Percentiles rank a stretch among this genome's conserved stretches.
Evolutionary conservation across 1,140 invertebrate genomes (phyloP).

Genomic region (Philotrypesis tridentata): DNA sequence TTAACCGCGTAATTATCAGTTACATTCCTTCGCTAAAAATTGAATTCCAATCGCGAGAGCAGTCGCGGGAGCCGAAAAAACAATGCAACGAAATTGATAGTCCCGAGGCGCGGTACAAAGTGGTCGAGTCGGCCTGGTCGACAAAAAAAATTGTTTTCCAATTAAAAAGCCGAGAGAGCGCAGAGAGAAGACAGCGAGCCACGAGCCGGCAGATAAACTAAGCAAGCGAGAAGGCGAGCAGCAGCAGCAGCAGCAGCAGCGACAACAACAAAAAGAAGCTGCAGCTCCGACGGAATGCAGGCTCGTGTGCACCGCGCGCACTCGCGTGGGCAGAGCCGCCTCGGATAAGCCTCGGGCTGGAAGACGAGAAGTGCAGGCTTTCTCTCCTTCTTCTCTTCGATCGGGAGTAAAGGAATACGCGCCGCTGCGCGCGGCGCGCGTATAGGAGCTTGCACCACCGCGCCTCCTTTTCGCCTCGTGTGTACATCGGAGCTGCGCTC

Average conservation of each 20-base stretch:
- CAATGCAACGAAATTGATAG: neutral
- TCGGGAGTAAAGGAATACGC: neutral
- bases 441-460: neutral
- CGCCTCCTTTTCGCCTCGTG: neutral
- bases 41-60: neutral
- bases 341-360: slow-evolving; percentile 54
- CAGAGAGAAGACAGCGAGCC: neutral
- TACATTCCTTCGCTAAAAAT: neutral
- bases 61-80: neutral
- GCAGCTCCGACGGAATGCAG: neutral
- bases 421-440: no score
- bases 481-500: neutral
- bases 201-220: neutral
- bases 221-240: slow-evolving; percentile 1
- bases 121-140: neutral
- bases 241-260: neutral
- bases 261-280: neutral
- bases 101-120: neutral
- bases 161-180: no score
- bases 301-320: neutral
- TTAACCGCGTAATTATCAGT: neutral
- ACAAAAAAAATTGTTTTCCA: neutral
- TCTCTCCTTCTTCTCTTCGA: neutral
- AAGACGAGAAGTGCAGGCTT: slow-evolving; percentile 60
- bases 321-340: neutral